Evolutionary conservation across 1,140 invertebrate species (phyloP), one percentile per base, ranked within the genome.

Genomic region (Drosophila pruinosa): DNA sequence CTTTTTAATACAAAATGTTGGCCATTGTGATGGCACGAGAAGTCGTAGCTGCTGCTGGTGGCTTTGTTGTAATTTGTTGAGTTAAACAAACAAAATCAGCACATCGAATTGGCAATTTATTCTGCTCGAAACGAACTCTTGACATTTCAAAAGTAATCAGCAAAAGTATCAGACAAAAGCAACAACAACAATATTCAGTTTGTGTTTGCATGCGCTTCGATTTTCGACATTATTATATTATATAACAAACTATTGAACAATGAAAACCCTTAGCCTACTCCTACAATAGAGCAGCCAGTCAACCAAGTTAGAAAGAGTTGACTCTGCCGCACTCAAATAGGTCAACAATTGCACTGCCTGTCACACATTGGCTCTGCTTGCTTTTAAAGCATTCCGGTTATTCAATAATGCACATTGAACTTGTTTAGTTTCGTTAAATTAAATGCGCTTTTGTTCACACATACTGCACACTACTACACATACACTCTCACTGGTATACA

Each of bases 1-100:
- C 31, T 61, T 85, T 85, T 74, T 74, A 77, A 81, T 80, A 77
- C 59, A 24, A 48, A 38, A 68, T 61, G n/a, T n/a, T 72, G 64
- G 28, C 62, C 67, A 67, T 85, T 76, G 68, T 67, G 72, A 85
- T 73, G 80, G n/a, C n/a, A n/a, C 76, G 70, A 73, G 0, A 5
- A 54, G 63, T 41, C 8, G 38, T 57, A 54, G 50, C 34, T 41
- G 45, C 43, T 39, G 21, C 8, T 12, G 4, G n/a, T 36, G n/a
- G 2, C 34, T 12, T 75, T 62, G 50, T 54, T 69, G 72, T 62
- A 24, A 68, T 28, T 67, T 58, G 43, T 65, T 52, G 43, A 45
- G 36, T 41, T 56, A 39, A 61, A 62, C 57, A 70, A 75, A 56
- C 47, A 53, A n/a, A n/a, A 47, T 47, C 75, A 38, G 14, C 17